phyloP scores from a whole-genome alignment of 2,888 invertebrate species.

The Sturmia bella region DNA sequence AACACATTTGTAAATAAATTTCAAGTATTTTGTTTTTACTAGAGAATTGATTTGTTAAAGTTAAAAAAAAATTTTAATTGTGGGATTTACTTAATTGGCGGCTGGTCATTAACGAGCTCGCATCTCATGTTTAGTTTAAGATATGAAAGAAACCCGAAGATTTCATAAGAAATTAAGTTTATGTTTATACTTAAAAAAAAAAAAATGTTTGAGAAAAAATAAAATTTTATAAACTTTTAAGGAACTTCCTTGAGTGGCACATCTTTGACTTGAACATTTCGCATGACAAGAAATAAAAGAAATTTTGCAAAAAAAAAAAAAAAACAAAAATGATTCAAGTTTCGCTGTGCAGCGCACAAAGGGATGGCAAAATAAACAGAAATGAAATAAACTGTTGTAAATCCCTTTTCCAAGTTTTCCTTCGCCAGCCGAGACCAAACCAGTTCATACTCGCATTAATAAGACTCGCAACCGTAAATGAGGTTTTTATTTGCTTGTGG shows the following conservation, averaged over 20 bases:
- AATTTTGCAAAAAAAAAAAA: no score
- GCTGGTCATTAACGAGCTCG: no score
- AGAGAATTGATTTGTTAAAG: no score
- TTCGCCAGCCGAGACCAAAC: no score
- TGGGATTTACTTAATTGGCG: conserved; percentile 10
- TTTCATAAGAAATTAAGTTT: no score
- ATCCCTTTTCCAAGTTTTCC: background rate
- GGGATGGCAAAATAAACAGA: background rate
- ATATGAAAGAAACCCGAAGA: no score
- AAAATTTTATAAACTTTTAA: conserved; percentile 39
- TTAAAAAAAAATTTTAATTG: background rate
- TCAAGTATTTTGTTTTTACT: background rate
- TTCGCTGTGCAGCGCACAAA: background rate
- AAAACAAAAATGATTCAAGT: conserved; percentile 36
- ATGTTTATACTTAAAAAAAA: conserved; percentile 19
- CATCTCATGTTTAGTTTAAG: no score
- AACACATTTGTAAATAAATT: conserved; percentile 18
- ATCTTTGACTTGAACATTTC: background rate
- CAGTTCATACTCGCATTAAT: no score
- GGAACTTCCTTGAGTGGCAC: conserved; percentile 3
- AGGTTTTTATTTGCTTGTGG: no score
- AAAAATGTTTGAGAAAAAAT: background rate
- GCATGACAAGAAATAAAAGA: background rate
- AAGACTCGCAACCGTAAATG: no score
- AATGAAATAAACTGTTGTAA: conserved; percentile 19